phyloP scores from a whole-genome alignment of 2,113 vertebrate genomes.

The Macroglossus sobrinus region DNA sequence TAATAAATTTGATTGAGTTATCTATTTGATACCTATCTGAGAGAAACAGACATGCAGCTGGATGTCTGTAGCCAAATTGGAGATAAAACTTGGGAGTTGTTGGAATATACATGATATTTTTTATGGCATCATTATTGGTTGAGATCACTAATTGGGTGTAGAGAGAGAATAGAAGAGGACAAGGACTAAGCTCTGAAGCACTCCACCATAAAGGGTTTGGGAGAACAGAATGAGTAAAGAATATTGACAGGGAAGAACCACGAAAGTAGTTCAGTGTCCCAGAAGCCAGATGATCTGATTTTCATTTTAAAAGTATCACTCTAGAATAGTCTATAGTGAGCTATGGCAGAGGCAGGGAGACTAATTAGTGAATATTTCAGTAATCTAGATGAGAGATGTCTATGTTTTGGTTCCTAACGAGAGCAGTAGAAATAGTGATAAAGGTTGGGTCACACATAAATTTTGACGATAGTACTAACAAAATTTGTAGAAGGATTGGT shows the following conservation, averaged over 20 bases:
- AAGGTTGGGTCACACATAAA: background rate
- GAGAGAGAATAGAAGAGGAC: background rate
- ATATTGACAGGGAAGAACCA: background rate
- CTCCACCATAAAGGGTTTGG: background rate
- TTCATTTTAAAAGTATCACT: background rate
- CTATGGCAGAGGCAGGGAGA: background rate
- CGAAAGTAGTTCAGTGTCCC: background rate
- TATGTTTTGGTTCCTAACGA: background rate
- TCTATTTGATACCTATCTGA: background rate
- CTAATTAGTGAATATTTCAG: background rate
- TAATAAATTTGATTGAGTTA: background rate
- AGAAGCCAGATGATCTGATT: background rate
- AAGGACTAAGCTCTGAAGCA: background rate
- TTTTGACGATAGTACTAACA: background rate
- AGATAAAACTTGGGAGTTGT: background rate
- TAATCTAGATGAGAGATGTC: background rate
- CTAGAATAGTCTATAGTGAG: background rate
- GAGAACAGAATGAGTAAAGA: background rate
- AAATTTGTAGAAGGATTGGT: background rate
- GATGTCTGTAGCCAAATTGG: background rate
- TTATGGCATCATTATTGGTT: background rate
- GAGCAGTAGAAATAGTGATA: background rate
- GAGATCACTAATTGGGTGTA: background rate
- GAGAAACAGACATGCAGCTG: background rate
- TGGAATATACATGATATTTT: background rate